A percentile compares a stretch with the other conserved stretches of the same genome.
Evolutionary conservation across 2,888 invertebrate species (phyloP).

Genomic region (Sthenelais limicola): DNA sequence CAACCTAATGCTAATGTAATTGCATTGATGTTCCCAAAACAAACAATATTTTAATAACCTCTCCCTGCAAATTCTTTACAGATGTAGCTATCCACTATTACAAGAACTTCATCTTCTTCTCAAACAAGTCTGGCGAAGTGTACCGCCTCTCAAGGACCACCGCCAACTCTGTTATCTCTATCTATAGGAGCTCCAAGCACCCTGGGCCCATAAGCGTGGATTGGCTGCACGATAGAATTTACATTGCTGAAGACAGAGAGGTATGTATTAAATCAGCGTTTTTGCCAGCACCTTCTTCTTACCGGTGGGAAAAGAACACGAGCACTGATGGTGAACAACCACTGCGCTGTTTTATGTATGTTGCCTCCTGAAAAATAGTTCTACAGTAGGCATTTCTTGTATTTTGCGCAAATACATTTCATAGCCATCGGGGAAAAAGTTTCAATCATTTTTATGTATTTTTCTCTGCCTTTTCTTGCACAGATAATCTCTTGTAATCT

Average conservation of each 20-base stretch:
- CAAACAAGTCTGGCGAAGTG: conserved; percentile 21
- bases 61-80: no score
- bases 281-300: no score
- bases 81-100: conserved; percentile 42
- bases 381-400: not conserved
- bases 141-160: not conserved
- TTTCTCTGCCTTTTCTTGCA: not conserved
- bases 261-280: no score
- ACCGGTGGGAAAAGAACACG: no score
- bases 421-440: not conserved
- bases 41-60: no score
- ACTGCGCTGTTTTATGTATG: not conserved
- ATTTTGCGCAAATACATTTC: not conserved
- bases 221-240: conserved; percentile 90
- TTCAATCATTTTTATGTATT: no score
- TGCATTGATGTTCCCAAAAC: no score
- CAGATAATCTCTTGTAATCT: conserved; percentile 84
- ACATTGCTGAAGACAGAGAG: conserved; percentile 82
- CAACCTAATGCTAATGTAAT: no score
- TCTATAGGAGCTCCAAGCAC: conserved; percentile 58
- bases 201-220: conserved; percentile 79
- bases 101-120: conserved; percentile 33
- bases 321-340: no score
- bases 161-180: conserved; percentile 27
- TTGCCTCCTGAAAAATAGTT: not conserved